Evolutionary conservation across 2,888 invertebrate genomes (phyloP).

Genomic region (Morpho deidamia): DNA sequence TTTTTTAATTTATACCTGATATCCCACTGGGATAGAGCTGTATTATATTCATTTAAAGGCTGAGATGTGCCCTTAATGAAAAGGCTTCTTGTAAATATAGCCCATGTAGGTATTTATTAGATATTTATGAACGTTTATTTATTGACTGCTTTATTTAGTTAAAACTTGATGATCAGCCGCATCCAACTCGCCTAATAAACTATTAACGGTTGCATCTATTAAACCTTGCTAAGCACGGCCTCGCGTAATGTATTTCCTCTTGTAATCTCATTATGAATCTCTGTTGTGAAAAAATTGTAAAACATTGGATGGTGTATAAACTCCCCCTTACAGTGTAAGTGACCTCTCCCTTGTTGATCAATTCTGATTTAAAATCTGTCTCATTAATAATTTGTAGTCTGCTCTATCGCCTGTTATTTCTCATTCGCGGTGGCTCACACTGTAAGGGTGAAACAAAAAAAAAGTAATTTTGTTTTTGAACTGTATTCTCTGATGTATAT

Average conservation of each 20-base stretch:
- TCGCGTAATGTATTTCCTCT: conserved; percentile 54
- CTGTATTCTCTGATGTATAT: conserved; percentile 39
- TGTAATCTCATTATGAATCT: conserved; percentile 75
- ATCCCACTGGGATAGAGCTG: conserved; percentile 73
- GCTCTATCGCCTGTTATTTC: not conserved
- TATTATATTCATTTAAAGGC: conserved; percentile 76
- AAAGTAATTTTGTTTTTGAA: conserved; percentile 60
- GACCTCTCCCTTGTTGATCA: conserved; percentile 12
- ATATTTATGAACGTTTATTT: conserved; percentile 79
- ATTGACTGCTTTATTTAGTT: conserved; percentile 78
- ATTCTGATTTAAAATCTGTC: conserved; percentile 2
- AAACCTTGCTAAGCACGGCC: conserved; percentile 73
- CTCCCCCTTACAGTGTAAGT: conserved; percentile 41
- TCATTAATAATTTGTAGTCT: not conserved
- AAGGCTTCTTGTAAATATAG: conserved; percentile 78
- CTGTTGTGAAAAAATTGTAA: conserved; percentile 62
- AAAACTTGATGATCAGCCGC: conserved; percentile 54
- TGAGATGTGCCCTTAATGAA: conserved; percentile 63
- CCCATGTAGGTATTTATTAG: conserved; percentile 78
- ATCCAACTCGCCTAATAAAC: conserved; percentile 59
- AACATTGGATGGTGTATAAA: conserved; percentile 72
- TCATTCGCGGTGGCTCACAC: conserved; percentile 32
- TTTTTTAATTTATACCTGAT: conserved; percentile 75
- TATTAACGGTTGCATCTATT: conserved; percentile 67
- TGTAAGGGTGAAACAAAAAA: conserved; percentile 55